Evolutionary conservation across 2,113 vertebrate genomes (phyloP), one percentile per base, ranked within the genome.

Genomic region (Centropus bengalensis): DNA sequence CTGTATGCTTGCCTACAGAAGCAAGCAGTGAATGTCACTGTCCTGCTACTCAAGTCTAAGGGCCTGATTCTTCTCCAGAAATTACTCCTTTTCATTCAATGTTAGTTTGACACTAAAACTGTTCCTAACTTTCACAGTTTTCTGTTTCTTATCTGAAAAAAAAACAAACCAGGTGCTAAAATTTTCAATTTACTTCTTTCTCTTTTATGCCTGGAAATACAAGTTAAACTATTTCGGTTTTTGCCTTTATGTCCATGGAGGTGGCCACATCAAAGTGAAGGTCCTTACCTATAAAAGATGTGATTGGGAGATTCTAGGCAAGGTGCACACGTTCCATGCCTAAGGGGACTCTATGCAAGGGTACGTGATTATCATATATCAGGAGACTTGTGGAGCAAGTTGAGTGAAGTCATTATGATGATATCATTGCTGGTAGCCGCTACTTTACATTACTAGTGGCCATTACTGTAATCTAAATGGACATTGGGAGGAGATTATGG

Each of bases 401-500:
- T 95, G 83, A 84, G 63, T 88, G 85, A 96, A 96, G 88, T 91
- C 94, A 96, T 96, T 96, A 96, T 51, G 93, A 97, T 96, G 96
- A 96, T 97, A 96, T 96, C 95, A 96, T 97, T 91, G 82, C 82
- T 95, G 76, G 82, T 90, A 88, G 88, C 93, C 5, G 47, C 92
- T 96, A 94, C 94, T 96, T 79, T 89, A 62, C 93, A 93, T 96
- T 96, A 96, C 93, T 86, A 60, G 89, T 88, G 93, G 90, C 94
- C 88, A 96, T 97, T 97, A 97, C 88, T 91, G 91, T 94, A 97
- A 95, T 97, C 94, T 94, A 96, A 96, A 97, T 97, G 94, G 95
- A 96, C 96, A 84, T 78, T 95, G 91, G 95, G 96, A 96, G 94
- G 80, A 97, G 95, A 97, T 96, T 96, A 96, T 96, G 94, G 96